phyloP scores from a whole-genome alignment of 2,113 vertebrate genomes.

The Poecile atricapillus region DNA sequence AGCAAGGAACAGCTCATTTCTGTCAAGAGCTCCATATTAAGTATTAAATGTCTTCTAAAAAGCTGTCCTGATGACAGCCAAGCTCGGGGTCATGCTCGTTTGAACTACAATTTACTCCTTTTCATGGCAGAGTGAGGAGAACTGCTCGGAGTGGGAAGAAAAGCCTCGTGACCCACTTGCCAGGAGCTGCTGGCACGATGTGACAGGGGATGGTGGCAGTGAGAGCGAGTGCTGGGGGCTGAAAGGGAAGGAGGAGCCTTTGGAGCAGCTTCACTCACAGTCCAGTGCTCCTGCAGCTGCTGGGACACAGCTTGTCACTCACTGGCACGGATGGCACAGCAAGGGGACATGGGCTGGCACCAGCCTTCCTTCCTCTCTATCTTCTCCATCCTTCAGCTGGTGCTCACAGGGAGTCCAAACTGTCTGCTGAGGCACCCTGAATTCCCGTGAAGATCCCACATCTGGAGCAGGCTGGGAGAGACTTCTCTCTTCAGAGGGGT shows the following conservation, averaged over 20 bases:
- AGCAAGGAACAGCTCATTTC: constrained; percentile 57
- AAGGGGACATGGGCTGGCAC: background rate
- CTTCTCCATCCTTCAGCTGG: background rate
- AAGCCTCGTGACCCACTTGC: background rate
- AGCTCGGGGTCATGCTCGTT: background rate
- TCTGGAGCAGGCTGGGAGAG: background rate
- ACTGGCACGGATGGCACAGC: background rate
- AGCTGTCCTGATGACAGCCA: background rate
- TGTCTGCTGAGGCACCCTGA: background rate
- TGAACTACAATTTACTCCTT: background rate
- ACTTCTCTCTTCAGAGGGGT: background rate
- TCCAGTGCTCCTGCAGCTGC: background rate
- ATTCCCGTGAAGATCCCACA: background rate
- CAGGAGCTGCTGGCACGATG: background rate
- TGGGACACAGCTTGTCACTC: background rate
- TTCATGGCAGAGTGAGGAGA: background rate
- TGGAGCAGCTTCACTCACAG: background rate
- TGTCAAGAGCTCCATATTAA: constrained; percentile 56
- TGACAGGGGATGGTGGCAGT: background rate
- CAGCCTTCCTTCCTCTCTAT: background rate
- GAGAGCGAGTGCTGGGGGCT: background rate
- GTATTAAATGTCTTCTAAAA: constrained; percentile 45
- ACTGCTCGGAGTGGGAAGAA: background rate
- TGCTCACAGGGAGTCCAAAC: background rate
- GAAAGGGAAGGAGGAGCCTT: background rate